Percentiles rank a stretch among this genome's conserved stretches.
These are phyloP conservation scores for Larimichthys polyactis DNA, from an alignment of 2,113 vertebrate species.

Conservation along the genomic window DNA sequence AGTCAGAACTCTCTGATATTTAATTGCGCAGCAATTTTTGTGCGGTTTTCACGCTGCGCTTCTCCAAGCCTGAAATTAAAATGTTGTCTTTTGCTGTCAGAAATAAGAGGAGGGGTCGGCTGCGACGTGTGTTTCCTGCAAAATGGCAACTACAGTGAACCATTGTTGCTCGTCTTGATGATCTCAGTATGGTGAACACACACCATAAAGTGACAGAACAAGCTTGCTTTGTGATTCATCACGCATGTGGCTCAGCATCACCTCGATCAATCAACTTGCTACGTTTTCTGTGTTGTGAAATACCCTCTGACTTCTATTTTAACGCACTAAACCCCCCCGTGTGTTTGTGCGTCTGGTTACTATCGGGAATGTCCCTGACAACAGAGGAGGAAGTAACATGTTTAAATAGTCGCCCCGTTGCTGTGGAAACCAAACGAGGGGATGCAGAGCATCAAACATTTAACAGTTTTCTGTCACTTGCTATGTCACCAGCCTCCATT, in stretches of 20 bases:
- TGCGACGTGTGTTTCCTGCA: conserved; percentile 3
- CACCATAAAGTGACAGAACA: conserved; percentile 34
- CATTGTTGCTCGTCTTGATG: conserved; percentile 22
- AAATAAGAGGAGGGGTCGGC: not conserved
- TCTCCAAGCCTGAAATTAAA: conserved; percentile 63
- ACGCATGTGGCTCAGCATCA: conserved; percentile 23
- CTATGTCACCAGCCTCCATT: conserved; percentile 57
- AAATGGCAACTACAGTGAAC: conserved; percentile 35
- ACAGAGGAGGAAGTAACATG: conserved; percentile 38
- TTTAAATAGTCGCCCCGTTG: conserved; percentile 23
- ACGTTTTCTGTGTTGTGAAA: conserved; percentile 50
- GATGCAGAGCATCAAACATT: conserved; percentile 51
- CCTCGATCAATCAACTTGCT: conserved; percentile 46
- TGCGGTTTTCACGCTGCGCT: conserved; percentile 38
- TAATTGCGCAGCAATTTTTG: conserved; percentile 18
- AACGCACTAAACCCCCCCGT: conserved; percentile 11
- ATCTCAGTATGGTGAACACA: conserved; percentile 23
- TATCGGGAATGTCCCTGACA: conserved; percentile 59
- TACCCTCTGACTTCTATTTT: conserved; percentile 33
- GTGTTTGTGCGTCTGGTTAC: conserved; percentile 35
- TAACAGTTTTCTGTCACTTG: conserved; percentile 29
- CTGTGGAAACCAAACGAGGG: conserved; percentile 58
- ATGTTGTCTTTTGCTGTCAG: conserved; percentile 42
- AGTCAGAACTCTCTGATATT: conserved; percentile 2
- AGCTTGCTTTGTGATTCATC: conserved; percentile 42